Base-by-base conservation (phyloP, 64 coral and sea anemone species). In the Montipora sp. region DNA sequence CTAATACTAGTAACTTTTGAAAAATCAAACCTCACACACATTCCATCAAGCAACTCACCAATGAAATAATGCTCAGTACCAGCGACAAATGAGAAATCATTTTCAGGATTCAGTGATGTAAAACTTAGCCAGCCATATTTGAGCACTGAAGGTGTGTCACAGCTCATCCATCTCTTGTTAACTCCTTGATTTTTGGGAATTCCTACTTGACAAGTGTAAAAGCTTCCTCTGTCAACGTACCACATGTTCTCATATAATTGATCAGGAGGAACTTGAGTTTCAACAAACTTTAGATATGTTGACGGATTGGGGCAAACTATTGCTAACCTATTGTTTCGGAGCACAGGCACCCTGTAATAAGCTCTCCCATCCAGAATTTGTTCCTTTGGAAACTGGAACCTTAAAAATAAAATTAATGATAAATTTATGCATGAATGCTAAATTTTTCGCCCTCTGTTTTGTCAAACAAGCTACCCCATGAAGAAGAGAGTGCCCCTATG, bases 11-110 rank as follows among this genome's bases (percentile, higher is more conserved):
- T 36, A 36, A 36, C 27, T 36, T 36, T 36, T 36, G 27, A 36
- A 36, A 36, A 36, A 36, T 36, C 27, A 36, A 36, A 36, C 27
- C 15, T 15, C 10, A 65, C 60, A 8, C 23, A 44, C 46, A 10
- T 2, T 7, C 24, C 5, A 43, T 75, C 24, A 46, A 45, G 27
- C 47, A 3, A 83, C 80, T 83, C 66, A 83, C 80, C 24, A 83
- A 83, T 66, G 18, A 83, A 83, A 66, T 83, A 83, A 83, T 83
- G 59, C 15, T 63, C 43, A 2, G 58, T 63, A 7, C 80, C 80
- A 66, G 59, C 36, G 5, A 2, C 13, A 83, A 83, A 83, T 66
- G 3, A 11, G 12, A 66, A 47, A 16, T 7, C 12, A 47, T 61
- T 22, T 9, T 1, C 11, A 18, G 59, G 2, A 83, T 59, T 83